Conservation (phyloP, 2,797 vertebrate species). For the Orientallactaga sibirica region DNA sequence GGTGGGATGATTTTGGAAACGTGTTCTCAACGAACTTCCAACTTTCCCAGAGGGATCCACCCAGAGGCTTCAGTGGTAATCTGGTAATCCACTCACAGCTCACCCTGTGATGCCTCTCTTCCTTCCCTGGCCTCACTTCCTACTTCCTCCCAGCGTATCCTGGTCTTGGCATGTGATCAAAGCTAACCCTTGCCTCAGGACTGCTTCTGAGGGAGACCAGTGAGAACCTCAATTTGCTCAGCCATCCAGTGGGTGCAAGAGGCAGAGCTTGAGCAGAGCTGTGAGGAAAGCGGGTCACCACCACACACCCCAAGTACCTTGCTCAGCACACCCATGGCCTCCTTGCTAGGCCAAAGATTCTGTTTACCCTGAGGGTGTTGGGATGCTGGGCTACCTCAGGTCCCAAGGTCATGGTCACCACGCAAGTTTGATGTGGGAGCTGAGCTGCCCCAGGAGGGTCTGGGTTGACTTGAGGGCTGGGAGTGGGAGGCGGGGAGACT, state of each 20-base stretch:
- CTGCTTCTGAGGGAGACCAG: neutral
- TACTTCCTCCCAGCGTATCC: neutral
- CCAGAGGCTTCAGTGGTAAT: rapidly evolving
- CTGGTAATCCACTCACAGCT: neutral
- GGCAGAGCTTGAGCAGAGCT: neutral
- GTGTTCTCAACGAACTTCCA: rapidly evolving
- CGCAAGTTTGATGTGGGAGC: neutral
- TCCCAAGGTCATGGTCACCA: neutral
- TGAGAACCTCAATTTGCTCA: neutral
- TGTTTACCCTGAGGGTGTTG: neutral
- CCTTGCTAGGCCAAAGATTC: neutral
- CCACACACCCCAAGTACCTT: rapidly evolving
- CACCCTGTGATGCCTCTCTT: neutral
- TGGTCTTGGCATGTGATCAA: neutral
- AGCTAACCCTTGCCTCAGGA: neutral
- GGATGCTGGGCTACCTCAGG: neutral
- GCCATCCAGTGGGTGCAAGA: neutral
- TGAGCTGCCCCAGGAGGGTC: neutral
- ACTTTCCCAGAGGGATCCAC: neutral
- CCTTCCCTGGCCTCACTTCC: neutral
- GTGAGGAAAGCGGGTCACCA: neutral
- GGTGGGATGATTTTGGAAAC: no score
- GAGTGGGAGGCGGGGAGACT: neutral
- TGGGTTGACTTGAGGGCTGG: neutral
- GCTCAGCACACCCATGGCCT: neutral